Evolutionary conservation across 2,797 vertebrate genomes (phyloP).

Genomic region (Emydoidea blandingii): DNA sequence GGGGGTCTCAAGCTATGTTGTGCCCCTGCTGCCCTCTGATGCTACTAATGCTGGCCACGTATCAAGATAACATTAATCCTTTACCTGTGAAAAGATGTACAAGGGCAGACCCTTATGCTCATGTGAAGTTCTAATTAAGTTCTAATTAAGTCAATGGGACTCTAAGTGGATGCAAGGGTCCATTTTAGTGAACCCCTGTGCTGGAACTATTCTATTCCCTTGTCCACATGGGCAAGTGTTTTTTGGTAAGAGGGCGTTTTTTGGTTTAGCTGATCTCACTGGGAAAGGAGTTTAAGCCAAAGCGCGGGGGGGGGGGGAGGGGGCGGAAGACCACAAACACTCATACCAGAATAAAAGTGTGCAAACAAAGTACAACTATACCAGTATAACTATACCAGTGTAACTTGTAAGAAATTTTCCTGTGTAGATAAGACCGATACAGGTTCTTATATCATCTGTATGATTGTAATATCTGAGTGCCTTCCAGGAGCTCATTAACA

Average conservation of each 20-base stretch:
- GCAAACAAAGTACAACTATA: neutral
- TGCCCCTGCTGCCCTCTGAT: neutral
- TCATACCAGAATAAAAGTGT: neutral
- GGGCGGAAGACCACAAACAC: neutral
- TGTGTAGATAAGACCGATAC: neutral
- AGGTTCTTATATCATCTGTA: neutral
- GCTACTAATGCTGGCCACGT: neutral
- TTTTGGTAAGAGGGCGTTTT: neutral
- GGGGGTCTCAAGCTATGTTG: neutral
- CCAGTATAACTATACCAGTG: neutral
- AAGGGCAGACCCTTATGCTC: neutral
- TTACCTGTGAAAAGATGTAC: neutral
- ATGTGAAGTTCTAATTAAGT: neutral
- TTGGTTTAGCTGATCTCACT: neutral
- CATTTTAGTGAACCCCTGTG: neutral
- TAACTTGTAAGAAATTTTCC: neutral
- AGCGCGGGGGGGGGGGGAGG: neutral
- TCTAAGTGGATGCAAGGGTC: neutral
- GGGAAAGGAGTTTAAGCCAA: neutral
- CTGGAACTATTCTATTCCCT: neutral
- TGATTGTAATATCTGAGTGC: neutral
- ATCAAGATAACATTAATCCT: neutral
- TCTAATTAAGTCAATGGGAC: fast-evolving
- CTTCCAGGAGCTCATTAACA: neutral
- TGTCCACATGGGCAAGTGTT: neutral